Conservation (phyloP, 1,140 invertebrate species). For the Sminthurinus signatus region DNA sequence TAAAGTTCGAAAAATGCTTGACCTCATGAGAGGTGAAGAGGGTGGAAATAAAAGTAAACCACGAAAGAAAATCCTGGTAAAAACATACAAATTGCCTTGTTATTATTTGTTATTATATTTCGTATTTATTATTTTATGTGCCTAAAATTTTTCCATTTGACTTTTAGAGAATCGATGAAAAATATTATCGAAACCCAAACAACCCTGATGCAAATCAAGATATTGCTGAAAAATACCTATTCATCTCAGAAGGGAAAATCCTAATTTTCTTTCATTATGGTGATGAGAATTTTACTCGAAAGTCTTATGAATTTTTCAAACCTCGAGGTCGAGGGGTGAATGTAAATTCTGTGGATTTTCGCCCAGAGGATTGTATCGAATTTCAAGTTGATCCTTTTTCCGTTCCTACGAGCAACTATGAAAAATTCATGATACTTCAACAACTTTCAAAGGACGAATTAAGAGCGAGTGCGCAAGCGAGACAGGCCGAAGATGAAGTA, state of each 20-base stretch:
- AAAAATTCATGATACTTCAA: slow-evolving; percentile 21
- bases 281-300: slow-evolving; percentile 24
- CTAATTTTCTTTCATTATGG: slow-evolving; percentile 32
- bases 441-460: slow-evolving; percentile 16
- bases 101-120: neutral
- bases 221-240: slow-evolving; percentile 49
- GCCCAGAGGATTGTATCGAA: slow-evolving; percentile 22
- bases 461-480: slow-evolving; percentile 12
- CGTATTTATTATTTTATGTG: too few species aligned
- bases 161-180: slow-evolving; percentile 52
- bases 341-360: slow-evolving; percentile 15
- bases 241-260: slow-evolving; percentile 27
- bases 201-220: slow-evolving; percentile 52
- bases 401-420: slow-evolving; percentile 15
- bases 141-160: slow-evolving; percentile 3
- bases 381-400: slow-evolving; percentile 25
- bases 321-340: slow-evolving; percentile 3
- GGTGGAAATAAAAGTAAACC: slow-evolving; percentile 14
- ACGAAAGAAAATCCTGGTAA: slow-evolving; percentile 31
- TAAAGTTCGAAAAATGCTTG: slow-evolving; percentile 30
- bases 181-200: slow-evolving; percentile 53
- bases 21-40: slow-evolving; percentile 19
- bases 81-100: neutral
- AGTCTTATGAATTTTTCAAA: slow-evolving; percentile 32
- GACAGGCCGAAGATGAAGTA: slow-evolving; percentile 28